These are phyloP conservation scores for cattle (Bos taurus) DNA, from an alignment of 2,113 vertebrate genomes.

Conservation along the genomic window DNA sequence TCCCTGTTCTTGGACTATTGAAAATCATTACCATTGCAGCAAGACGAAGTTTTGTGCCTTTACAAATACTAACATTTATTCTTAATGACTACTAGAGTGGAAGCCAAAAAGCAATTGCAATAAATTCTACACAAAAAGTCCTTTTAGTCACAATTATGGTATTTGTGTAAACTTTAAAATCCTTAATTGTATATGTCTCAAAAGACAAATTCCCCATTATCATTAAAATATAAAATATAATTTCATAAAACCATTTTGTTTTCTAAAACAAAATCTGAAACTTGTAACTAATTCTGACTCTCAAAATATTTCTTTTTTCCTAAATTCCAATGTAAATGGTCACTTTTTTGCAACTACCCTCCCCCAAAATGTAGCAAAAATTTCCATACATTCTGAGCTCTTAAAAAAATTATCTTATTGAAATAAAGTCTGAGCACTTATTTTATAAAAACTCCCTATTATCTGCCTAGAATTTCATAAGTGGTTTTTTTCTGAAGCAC, in stretches of 20 bases:
- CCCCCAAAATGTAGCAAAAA: neutral
- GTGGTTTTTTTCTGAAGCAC: neutral
- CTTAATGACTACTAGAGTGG: constrained; percentile 48
- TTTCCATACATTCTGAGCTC: neutral
- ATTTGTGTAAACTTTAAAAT: constrained; percentile 32
- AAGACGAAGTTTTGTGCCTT: constrained; percentile 54
- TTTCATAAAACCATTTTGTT: constrained; percentile 1
- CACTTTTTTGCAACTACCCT: neutral
- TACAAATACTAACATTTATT: constrained; percentile 62
- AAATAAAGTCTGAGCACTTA: constrained; percentile 4
- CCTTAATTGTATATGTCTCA: neutral
- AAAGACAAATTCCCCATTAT: constrained; percentile 10
- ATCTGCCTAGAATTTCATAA: constrained; percentile 9
- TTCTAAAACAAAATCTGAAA: neutral
- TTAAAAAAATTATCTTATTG: constrained; percentile 19
- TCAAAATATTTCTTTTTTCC: neutral
- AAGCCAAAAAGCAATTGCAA: constrained; percentile 60
- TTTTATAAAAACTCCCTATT: constrained; percentile 7
- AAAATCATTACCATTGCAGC: constrained; percentile 59
- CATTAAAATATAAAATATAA: neutral
- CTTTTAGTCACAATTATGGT: constrained; percentile 26
- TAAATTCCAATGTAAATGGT: neutral
- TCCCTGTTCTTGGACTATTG: constrained; percentile 38
- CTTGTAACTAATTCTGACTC: neutral
- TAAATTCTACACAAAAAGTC: constrained; percentile 48